Percentiles rank a stretch among this genome's conserved stretches.
Evolutionary conservation across 2,113 vertebrate genomes (phyloP).

Genomic region (Sylvia atricapilla): DNA sequence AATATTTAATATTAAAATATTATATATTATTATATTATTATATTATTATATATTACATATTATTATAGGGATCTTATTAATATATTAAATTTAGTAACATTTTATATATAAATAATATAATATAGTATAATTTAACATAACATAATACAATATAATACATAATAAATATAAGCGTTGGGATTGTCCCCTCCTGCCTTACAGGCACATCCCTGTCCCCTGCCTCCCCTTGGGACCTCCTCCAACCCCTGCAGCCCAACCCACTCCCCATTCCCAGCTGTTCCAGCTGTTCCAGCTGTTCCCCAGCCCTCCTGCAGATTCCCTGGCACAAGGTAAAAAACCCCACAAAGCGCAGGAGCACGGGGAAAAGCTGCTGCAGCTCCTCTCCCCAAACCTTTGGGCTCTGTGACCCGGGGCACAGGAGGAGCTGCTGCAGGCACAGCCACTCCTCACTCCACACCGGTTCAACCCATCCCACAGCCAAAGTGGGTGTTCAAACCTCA

Average conservation of each 20-base stretch:
- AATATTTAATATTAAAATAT: no score
- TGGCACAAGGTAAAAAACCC: rapidly evolving
- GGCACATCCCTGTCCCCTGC: background rate
- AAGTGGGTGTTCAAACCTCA: background rate
- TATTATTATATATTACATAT: no score
- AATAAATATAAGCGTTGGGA: no score
- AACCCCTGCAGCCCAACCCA: background rate
- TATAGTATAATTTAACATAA: no score
- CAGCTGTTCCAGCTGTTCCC: background rate
- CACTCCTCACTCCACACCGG: background rate
- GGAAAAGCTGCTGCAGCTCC: background rate
- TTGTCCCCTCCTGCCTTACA: background rate
- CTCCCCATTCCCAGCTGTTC: background rate
- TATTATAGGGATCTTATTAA: no score
- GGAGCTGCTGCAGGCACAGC: background rate
- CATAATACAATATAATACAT: no score
- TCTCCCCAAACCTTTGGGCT: background rate
- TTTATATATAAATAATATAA: no score
- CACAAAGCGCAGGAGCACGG: background rate
- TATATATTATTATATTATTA: no score
- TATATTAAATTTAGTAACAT: no score
- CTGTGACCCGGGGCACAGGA: background rate
- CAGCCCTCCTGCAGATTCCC: background rate
- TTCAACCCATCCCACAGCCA: background rate
- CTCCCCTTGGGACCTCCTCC: background rate